Percentiles rank a stretch among this genome's conserved stretches.
phyloP scores from a whole-genome alignment of 2,113 vertebrate genomes.

The Alouatta palliata region DNA sequence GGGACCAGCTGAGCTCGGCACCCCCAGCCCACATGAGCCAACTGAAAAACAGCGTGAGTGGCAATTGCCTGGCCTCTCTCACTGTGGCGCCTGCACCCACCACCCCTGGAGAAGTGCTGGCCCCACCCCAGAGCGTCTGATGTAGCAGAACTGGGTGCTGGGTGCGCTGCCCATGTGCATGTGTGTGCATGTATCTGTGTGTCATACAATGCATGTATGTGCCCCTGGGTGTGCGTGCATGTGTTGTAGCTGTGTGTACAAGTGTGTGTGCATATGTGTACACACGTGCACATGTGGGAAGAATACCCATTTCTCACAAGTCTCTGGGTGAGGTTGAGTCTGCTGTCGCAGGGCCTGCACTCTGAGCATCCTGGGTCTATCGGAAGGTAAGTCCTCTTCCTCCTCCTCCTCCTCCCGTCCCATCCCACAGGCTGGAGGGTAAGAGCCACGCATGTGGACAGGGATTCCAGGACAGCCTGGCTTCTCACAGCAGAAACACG shows the following conservation, averaged over 20 bases:
- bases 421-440: background rate
- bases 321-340: background rate
- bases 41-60: rapidly evolving
- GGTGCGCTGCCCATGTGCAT: rapidly evolving
- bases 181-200: background rate
- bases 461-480: too few species aligned
- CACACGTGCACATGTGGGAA: background rate
- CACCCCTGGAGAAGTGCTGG: background rate
- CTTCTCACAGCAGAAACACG: rapidly evolving
- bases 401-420: too few species aligned
- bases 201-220: background rate
- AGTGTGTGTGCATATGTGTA: background rate
- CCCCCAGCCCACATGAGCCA: rapidly evolving
- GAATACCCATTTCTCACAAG: background rate
- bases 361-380: rapidly evolving
- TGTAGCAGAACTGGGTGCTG: background rate
- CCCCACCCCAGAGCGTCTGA: background rate
- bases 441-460: rapidly evolving
- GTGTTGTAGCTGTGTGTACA: background rate
- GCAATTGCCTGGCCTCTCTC: too few species aligned
- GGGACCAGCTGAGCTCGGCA: background rate
- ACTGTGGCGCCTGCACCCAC: rapidly evolving
- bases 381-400: background rate
- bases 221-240: rapidly evolving
- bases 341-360: rapidly evolving